These are phyloP conservation scores for Hephaestus fuliginosus DNA, from an alignment of 2,797 vertebrate species.

Conservation along the genomic window DNA sequence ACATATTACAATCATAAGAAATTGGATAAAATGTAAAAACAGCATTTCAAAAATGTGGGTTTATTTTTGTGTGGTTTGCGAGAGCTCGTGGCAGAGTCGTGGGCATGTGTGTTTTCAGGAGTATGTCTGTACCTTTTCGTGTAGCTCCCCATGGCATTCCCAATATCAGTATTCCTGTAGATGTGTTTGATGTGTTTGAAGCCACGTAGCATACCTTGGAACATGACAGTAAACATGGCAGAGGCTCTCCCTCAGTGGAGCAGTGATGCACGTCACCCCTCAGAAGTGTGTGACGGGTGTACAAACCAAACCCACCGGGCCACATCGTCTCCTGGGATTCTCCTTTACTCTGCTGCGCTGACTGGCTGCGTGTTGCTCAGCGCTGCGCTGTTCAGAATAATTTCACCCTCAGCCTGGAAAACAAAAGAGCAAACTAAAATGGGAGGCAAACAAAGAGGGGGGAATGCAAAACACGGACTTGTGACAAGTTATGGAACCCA, in stretches of 20 bases:
- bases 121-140: constrained; percentile 64
- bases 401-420: constrained; percentile 59
- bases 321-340: constrained; percentile 75
- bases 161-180: constrained; percentile 87
- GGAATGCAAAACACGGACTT: constrained; percentile 65
- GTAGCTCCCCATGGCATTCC: constrained; percentile 80
- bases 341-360: constrained; percentile 68
- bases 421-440: constrained; percentile 73
- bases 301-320: constrained; percentile 86
- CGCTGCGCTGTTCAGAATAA: constrained; percentile 65
- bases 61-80: constrained; percentile 51
- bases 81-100: constrained; percentile 46
- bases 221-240: constrained; percentile 89
- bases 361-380: constrained; percentile 72
- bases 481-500: constrained; percentile 77
- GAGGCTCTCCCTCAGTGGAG: constrained; percentile 85
- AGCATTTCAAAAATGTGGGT: constrained; percentile 18
- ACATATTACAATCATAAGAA: constrained; percentile 7
- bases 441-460: constrained; percentile 60
- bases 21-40: constrained; percentile 18
- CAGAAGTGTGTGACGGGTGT: constrained; percentile 85
- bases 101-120: constrained; percentile 71
- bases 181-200: constrained; percentile 87
- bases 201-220: constrained; percentile 85
- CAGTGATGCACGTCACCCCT: constrained; percentile 84